phyloP scores from a whole-genome alignment of 2,888 invertebrate species.

The Drosophila lutescens region DNA sequence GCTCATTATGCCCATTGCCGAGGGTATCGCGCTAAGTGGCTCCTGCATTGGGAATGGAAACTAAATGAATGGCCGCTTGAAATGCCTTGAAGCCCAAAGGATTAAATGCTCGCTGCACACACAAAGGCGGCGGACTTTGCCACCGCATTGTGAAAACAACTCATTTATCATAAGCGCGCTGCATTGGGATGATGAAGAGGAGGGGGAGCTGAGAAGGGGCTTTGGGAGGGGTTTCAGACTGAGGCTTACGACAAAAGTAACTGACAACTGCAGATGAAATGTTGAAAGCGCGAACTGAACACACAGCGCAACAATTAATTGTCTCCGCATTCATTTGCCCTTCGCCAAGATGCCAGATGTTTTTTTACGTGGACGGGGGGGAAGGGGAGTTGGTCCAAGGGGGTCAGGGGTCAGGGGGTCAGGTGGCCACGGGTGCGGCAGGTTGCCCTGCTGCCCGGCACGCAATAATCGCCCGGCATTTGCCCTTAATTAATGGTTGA shows the following conservation, averaged over 20 bases:
- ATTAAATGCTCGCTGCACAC: conserved; percentile 59
- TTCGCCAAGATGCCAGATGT: conserved; percentile 38
- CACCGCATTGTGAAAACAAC: conserved; percentile 71
- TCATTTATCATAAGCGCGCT: conserved; percentile 72
- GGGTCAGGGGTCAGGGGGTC: conserved; percentile 4
- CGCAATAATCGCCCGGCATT: conserved; percentile 77
- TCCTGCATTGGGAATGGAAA: conserved; percentile 41
- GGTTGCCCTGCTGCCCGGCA: conserved; percentile 55
- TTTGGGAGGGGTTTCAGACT: neutral
- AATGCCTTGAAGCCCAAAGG: conserved; percentile 56
- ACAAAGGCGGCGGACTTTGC: conserved; percentile 48
- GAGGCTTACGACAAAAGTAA: conserved; percentile 58
- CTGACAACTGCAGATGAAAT: conserved; percentile 81
- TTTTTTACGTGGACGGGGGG: neutral
- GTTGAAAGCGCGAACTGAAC: conserved; percentile 79
- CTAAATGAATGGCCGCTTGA: conserved; percentile 54
- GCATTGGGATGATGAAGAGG: conserved; percentile 15
- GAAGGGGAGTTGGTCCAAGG: neutral
- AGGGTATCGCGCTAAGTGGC: conserved; percentile 54
- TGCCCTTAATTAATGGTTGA: conserved; percentile 74
- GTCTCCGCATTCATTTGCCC: conserved; percentile 62
- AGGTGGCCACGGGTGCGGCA: conserved; percentile 52
- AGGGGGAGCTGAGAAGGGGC: neutral
- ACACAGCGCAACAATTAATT: conserved; percentile 77
- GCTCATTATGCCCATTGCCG: conserved; percentile 54